phyloP scores from a whole-genome alignment of 2,888 invertebrate species.

The Gastracanthus pulcherrimus region DNA sequence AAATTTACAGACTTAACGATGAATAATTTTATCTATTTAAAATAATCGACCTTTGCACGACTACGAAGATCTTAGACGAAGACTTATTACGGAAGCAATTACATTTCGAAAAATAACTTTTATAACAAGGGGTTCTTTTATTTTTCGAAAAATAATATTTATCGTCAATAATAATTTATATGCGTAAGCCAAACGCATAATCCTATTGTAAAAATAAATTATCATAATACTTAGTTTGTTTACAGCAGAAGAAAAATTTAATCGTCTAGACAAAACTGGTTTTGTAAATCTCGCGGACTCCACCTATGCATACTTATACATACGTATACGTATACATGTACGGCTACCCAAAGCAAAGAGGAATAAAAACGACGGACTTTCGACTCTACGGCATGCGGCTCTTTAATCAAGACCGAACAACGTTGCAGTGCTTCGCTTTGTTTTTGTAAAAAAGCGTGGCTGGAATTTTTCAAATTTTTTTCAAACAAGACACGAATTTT shows the following conservation, averaged over 20 bases:
- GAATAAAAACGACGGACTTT: conserved; percentile 17
- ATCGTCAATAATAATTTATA: neutral
- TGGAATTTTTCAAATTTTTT: conserved; percentile 38
- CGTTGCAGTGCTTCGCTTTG: neutral
- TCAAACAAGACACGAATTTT: conserved; percentile 16
- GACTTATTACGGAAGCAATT: conserved; percentile 10
- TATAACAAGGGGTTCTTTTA: neutral
- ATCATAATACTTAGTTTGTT: conserved; percentile 22
- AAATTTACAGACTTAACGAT: conserved; percentile 22
- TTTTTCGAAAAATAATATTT: too few species aligned
- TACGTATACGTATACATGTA: neutral
- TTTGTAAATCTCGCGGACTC: conserved; percentile 17
- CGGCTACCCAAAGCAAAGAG: neutral
- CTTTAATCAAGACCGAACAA: conserved; percentile 35
- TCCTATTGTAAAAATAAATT: neutral
- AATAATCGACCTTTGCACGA: neutral
- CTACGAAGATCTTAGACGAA: neutral
- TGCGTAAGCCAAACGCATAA: neutral
- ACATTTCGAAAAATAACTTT: conserved; percentile 5
- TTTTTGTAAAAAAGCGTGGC: neutral
- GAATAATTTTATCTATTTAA: conserved; percentile 14
- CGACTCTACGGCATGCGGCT: neutral
- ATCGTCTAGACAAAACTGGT: conserved; percentile 15
- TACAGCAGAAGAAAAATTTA: neutral
- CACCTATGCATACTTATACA: neutral